Conservation (phyloP, 2,113 vertebrate genomes). For the Ceratotherium simum region DNA sequence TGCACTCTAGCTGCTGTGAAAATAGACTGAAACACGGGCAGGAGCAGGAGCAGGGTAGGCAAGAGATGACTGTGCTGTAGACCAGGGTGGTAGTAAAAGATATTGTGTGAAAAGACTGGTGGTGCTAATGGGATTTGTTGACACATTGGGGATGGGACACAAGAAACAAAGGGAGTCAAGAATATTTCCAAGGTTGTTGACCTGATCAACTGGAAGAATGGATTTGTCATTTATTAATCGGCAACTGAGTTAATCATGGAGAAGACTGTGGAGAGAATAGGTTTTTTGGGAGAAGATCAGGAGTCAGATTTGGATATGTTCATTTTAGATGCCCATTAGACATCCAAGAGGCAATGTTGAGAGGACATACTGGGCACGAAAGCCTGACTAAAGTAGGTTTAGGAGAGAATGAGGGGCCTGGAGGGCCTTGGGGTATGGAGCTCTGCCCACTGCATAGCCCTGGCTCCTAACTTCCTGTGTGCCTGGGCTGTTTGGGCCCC, state of each 20-base stretch:
- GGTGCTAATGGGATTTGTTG: background rate
- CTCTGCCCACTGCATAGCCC: background rate
- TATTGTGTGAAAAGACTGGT: background rate
- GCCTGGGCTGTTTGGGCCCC: background rate
- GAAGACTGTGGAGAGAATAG: background rate
- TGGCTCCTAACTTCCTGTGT: background rate
- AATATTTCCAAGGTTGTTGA: background rate
- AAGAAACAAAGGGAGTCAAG: background rate
- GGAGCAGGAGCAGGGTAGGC: background rate
- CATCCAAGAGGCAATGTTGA: background rate
- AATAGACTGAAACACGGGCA: background rate
- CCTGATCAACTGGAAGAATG: background rate
- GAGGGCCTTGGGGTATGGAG: background rate
- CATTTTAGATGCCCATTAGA: background rate
- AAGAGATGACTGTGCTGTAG: background rate
- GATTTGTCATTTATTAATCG: background rate
- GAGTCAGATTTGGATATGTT: background rate
- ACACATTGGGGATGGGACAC: background rate
- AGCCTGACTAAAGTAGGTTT: background rate
- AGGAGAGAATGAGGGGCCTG: background rate
- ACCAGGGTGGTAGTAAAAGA: background rate
- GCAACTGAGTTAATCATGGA: background rate
- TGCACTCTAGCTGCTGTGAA: background rate
- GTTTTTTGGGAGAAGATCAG: background rate
- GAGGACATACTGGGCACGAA: background rate